A percentile compares a stretch with the other conserved stretches of the same genome.
phyloP scores from a whole-genome alignment of 92 coral and sea anemone genomes.

The Plumapathes pennacea region DNA sequence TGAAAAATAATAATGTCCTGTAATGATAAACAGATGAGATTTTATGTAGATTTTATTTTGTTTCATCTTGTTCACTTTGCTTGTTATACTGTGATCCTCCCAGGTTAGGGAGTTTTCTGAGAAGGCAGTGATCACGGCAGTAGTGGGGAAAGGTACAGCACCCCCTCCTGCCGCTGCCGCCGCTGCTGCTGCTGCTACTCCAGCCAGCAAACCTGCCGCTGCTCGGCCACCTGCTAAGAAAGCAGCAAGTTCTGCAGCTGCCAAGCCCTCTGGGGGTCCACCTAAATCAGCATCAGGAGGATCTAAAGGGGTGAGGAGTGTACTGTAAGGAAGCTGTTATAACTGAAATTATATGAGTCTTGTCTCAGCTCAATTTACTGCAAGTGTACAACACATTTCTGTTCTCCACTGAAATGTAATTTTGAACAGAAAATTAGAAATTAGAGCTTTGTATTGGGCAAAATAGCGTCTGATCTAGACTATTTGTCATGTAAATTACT shows the following conservation, averaged over 20 bases:
- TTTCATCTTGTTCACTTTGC: neutral
- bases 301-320: constrained; percentile 31
- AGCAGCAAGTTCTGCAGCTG: constrained; percentile 33
- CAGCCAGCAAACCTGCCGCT: constrained; percentile 49
- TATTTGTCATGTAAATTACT: no score
- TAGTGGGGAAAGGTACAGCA: no score
- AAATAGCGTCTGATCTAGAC: no score
- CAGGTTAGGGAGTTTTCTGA: constrained; percentile 93
- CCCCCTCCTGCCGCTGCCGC: constrained; percentile 56
- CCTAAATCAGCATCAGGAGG: constrained; percentile 11
- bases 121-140: constrained; percentile 82
- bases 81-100: neutral
- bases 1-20: neutral
- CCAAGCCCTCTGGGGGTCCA: neutral
- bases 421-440: no score
- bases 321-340: no score
- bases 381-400: no score
- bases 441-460: no score
- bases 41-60: neutral
- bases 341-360: no score
- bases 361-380: no score
- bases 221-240: constrained; percentile 60
- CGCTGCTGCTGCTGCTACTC: constrained; percentile 19
- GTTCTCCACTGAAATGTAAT: no score
- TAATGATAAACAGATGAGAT: no score